A percentile compares a stretch with the other conserved stretches of the same genome.
Evolutionary conservation across 2,888 invertebrate genomes (phyloP).

Genomic region (Agriopis marginaria): DNA sequence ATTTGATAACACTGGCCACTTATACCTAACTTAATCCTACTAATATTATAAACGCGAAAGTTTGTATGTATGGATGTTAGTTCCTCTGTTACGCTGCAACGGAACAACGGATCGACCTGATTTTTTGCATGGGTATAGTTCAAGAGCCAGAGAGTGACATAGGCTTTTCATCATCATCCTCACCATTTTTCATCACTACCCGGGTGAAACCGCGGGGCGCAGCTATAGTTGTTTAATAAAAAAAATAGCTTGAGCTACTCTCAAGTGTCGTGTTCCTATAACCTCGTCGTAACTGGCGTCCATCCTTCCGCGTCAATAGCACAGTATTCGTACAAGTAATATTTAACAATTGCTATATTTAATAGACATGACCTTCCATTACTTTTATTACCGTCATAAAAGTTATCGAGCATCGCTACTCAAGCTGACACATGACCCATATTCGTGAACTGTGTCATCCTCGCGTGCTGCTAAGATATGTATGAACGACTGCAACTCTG

Average conservation of each 20-base stretch:
- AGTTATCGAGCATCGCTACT: conserved; percentile 20
- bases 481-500: conserved; percentile 45
- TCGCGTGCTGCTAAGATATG: conserved; percentile 38
- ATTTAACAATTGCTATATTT: conserved; percentile 8
- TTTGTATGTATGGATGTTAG: too few species aligned
- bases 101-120: too few species aligned
- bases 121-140: too few species aligned
- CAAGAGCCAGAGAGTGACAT: too few species aligned
- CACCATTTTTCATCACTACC: too few species aligned
- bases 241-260: neutral
- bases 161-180: too few species aligned
- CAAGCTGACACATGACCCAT: conserved; percentile 50
- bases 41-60: too few species aligned
- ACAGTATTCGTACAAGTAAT: conserved; percentile 23
- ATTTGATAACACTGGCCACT: too few species aligned
- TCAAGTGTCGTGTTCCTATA: conserved; percentile 12
- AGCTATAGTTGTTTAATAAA: neutral
- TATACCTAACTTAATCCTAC: too few species aligned
- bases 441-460: conserved; percentile 41
- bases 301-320: conserved; percentile 21
- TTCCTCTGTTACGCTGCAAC: too few species aligned
- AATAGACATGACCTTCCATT: conserved; percentile 30
- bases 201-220: too few species aligned
- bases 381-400: conserved; percentile 24
- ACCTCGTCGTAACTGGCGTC: conserved; percentile 5